phyloP scores from a whole-genome alignment of 2,888 invertebrate genomes.

The Odontothrips loti region DNA sequence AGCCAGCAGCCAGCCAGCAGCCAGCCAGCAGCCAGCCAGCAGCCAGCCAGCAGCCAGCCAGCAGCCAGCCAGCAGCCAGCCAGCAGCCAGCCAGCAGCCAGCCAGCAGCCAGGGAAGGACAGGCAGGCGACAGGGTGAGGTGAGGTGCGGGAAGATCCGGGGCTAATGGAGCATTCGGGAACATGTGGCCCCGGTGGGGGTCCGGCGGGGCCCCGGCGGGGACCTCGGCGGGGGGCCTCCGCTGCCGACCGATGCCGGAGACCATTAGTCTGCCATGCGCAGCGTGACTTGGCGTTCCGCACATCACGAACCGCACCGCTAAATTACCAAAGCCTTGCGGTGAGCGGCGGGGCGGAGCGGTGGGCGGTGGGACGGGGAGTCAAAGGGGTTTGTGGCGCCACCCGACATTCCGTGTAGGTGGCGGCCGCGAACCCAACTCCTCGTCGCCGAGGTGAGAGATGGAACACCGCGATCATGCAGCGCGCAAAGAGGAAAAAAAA shows the following conservation, averaged over 20 bases:
- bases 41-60: neutral
- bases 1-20: neutral
- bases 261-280: slow-evolving; percentile 14
- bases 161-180: slow-evolving; percentile 11
- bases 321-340: neutral
- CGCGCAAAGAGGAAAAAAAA: too few relatives aligned
- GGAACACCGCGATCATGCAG: too few relatives aligned
- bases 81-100: too few relatives aligned
- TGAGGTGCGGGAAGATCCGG: neutral
- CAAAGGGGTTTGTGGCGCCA: neutral
- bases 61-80: neutral
- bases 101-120: too few relatives aligned
- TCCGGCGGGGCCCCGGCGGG: neutral
- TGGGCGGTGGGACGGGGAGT: neutral
- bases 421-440: too few relatives aligned
- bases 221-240: too few relatives aligned
- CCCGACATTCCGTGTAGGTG: too few relatives aligned
- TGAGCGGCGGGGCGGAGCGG: too few relatives aligned
- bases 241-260: neutral
- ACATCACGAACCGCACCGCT: neutral
- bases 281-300: neutral
- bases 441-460: too few relatives aligned
- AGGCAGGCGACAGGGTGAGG: too few relatives aligned
- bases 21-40: neutral
- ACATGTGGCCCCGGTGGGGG: slow-evolving; percentile 1